Evolutionary conservation across 2,113 vertebrate species (phyloP), one percentile per base, ranked within the genome.

Genomic region (Cepphus grylle): DNA sequence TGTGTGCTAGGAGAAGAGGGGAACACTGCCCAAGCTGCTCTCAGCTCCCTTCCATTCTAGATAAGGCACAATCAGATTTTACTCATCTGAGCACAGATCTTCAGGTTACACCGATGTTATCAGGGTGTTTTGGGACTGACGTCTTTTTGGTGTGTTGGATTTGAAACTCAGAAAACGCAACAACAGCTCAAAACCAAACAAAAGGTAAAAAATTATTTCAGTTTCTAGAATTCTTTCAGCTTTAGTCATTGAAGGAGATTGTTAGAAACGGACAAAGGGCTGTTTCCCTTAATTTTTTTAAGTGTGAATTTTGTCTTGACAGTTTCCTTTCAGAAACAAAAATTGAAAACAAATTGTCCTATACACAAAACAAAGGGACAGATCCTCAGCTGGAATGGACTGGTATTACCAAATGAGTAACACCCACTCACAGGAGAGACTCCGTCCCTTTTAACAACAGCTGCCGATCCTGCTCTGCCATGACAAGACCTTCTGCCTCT

Each of bases 291-390:
- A 25, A 73, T 88, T 95, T 96, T 91, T 94, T 94, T 29, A 92
- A 96, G 95, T 81, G 88, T 78, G 88, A 95, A 96, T 97, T 96
- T 95, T 81, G 86, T 95, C 88, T 93, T 96, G 96, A 96, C 94
- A 92, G 94, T 94, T 96, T 97, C 96, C 94, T 96, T 96, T 96
- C 90, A 95, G 94, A 96, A 93, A 95, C 80, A 96, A 86, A 88
- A 92, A 97, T 93, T 94, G 92, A 96, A 96, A 96, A 93, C 96
- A 96, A 96, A 96, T 92, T 94, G 90, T 97, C 91, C 79, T 45
- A 27, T 78, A 55, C 80, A 90, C 92, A 90, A 95, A 90, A 95
- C 92, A 94, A 96, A 97, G 77, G 82, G 85, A 79, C 72, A 90
- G 95, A 86, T 59, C 92, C 94, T 92, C 72, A 63, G 92, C 95